Conservation (phyloP, 1,140 invertebrate genomes). For the Holotrichia oblita region DNA sequence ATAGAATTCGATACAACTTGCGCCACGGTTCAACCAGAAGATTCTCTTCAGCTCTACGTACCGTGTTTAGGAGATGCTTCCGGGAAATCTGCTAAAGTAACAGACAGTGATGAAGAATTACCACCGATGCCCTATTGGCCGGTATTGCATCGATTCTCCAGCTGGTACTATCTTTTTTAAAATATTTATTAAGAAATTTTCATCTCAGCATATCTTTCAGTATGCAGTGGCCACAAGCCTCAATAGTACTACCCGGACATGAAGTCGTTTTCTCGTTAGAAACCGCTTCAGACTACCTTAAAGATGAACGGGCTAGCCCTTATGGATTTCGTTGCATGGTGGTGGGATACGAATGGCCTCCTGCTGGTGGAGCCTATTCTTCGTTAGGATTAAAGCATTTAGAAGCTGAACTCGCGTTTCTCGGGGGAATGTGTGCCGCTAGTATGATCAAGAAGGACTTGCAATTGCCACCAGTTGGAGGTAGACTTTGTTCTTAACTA, state of each 20-base stretch:
- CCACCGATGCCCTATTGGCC: slow-evolving; percentile 71
- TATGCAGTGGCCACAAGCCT: slow-evolving; percentile 86
- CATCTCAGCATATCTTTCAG: slow-evolving; percentile 60
- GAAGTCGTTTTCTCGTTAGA: slow-evolving; percentile 95
- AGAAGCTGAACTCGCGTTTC: slow-evolving; percentile 90
- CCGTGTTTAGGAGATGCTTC: slow-evolving; percentile 60
- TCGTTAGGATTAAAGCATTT: slow-evolving; percentile 74
- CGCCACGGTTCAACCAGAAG: slow-evolving; percentile 93
- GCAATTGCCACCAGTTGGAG: slow-evolving; percentile 72
- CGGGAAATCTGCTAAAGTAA: slow-evolving; percentile 26
- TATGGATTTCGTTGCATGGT: slow-evolving; percentile 94
- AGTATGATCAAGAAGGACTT: slow-evolving; percentile 90
- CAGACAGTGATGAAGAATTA: slow-evolving; percentile 51
- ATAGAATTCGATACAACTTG: slow-evolving; percentile 94
- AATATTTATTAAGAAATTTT: not conserved
- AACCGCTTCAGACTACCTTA: slow-evolving; percentile 94
- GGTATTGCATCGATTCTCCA: slow-evolving; percentile 73
- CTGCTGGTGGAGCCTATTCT: slow-evolving; percentile 41
- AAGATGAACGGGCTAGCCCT: slow-evolving; percentile 84
- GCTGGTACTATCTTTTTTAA: slow-evolving; percentile 46
- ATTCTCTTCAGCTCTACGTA: slow-evolving; percentile 88
- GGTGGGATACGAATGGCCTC: slow-evolving; percentile 88
- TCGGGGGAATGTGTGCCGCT: slow-evolving; percentile 91
- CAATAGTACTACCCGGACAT: slow-evolving; percentile 90
- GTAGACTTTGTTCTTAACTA: slow-evolving; percentile 58